phyloP scores from a whole-genome alignment of 2,113 vertebrate genomes.

The Sterna hirundo region DNA sequence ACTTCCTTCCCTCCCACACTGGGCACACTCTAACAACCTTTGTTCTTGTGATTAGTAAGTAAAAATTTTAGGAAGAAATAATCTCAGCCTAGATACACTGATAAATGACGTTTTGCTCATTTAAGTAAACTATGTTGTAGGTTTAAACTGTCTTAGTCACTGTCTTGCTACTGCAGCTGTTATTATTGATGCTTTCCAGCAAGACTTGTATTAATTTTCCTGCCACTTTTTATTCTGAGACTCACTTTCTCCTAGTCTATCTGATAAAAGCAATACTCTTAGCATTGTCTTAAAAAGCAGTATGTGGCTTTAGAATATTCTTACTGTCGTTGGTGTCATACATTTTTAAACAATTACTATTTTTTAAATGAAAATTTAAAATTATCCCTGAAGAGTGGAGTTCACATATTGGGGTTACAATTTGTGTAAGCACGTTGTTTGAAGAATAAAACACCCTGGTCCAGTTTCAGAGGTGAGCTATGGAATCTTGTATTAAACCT shows the following conservation, averaged over 20 bases:
- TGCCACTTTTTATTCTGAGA: neutral
- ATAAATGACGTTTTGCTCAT: neutral
- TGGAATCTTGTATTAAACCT: neutral
- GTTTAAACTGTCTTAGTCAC: neutral
- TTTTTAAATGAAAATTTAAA: neutral
- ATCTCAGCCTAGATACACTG: neutral
- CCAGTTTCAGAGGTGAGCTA: neutral
- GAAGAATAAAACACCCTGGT: neutral
- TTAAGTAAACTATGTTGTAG: neutral
- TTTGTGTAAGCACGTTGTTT: neutral
- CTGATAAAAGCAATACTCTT: neutral
- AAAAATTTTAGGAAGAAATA: neutral
- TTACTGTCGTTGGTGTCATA: neutral
- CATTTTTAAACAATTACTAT: neutral
- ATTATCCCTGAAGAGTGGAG: neutral
- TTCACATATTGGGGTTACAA: neutral
- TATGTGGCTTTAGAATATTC: neutral
- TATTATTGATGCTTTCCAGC: neutral
- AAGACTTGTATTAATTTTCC: neutral
- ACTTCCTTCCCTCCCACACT: neutral
- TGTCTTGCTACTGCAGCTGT: neutral
- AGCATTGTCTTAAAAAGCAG: neutral
- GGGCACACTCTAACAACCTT: neutral
- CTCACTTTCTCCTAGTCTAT: neutral
- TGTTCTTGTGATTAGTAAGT: neutral